phyloP scores from a whole-genome alignment of 2,113 vertebrate species.

The Phalacrocorax carbo region DNA sequence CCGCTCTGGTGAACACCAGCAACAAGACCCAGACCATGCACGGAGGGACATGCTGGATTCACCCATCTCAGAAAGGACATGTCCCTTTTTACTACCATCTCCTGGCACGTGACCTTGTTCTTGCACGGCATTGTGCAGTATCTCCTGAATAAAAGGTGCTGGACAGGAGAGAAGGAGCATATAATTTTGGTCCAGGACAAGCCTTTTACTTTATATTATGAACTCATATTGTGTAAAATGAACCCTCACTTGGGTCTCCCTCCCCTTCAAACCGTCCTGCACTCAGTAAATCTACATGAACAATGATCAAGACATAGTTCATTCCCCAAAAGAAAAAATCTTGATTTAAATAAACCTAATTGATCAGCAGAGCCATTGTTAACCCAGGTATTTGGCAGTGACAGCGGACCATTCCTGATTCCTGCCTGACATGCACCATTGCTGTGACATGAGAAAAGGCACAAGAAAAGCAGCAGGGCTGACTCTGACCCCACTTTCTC shows the following conservation, averaged over 20 bases:
- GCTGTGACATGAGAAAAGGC: background rate
- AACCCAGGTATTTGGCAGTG: fast-evolving
- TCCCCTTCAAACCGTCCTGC: background rate
- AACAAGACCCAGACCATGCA: background rate
- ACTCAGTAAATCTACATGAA: background rate
- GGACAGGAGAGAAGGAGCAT: background rate
- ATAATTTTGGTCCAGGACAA: background rate
- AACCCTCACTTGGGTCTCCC: background rate
- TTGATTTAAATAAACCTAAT: background rate
- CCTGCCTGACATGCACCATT: background rate
- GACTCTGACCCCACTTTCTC: background rate
- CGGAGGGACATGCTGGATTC: background rate
- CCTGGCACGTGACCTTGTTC: background rate
- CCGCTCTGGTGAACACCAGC: background rate
- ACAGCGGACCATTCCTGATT: background rate
- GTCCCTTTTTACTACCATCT: background rate
- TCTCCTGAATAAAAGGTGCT: background rate
- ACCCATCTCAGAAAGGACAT: fast-evolving
- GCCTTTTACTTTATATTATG: background rate
- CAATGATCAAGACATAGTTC: background rate
- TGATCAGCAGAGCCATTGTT: background rate
- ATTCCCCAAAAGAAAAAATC: background rate
- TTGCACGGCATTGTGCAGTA: background rate
- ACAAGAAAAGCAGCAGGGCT: background rate
- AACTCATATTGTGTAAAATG: background rate